Evolutionary conservation across 2,888 invertebrate genomes (phyloP), one percentile per base, ranked within the genome.

Genomic region (Cistogaster globosa): DNA sequence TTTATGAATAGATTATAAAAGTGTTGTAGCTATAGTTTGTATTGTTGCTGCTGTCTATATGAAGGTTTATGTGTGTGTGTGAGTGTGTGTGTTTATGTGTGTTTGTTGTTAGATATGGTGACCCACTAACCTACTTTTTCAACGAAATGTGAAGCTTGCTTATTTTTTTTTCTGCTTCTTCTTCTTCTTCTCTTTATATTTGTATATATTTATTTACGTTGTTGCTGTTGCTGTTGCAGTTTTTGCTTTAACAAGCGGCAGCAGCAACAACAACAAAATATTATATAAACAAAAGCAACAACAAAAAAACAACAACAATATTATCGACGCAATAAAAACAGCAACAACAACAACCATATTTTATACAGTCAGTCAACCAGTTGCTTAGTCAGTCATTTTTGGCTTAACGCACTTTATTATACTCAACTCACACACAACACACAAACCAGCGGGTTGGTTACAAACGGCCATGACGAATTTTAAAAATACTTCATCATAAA

Each of bases 101-200:
- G 88, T 71, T 82, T 83, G 88, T 88, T 90, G 88, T 90, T 91
- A 90, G 91, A 91, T 91, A 90, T 89, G 90, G 88, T 90, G 92
- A 95, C 96, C 96, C 94, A 96, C 96, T 96, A 95, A 96, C 96
- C 96, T 94, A 96, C 94, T 95, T 96, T 94, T 94, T 75, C 76
- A 76, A 85, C 93, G 93, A 89, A 90, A 88, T 88, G 89, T 91
- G 92, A 90, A 91, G 90, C 91, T 82, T 51, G 82, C 77, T 83
- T 75, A 68, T 67, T 80, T 42, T 32, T 38, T 38, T 42, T 42
- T 26, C 26, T 26, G 26, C 42, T 42, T 42, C 42, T 42, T 42
- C 42, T 42, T 74, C 57, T 78, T 58, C 53, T 63, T 45, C 67
- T 77, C 18, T 60, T 48, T 57, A 26, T 63, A 53, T 60, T 69